A percentile compares a stretch with the other conserved stretches of the same genome.
Conservation (phyloP, 2,113 vertebrate species). For the Gambusia holbrooki region DNA sequence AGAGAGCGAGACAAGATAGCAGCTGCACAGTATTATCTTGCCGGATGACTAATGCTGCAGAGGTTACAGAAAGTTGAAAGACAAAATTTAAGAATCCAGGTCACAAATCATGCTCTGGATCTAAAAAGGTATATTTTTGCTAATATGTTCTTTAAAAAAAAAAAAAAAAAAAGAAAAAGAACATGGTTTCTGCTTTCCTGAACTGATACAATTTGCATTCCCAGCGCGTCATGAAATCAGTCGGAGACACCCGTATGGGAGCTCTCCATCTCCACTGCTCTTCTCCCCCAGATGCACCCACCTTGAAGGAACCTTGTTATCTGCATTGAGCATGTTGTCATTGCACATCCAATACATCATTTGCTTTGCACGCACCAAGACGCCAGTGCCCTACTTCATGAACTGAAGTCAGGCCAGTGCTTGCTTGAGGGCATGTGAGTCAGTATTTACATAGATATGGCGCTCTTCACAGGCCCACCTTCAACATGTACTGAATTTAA, state of each 20-base stretch:
- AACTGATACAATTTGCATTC: slow-evolving; percentile 58
- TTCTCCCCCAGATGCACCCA: slow-evolving; percentile 23
- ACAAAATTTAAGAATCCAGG: background rate
- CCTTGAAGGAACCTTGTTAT: slow-evolving; percentile 59
- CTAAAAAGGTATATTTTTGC: slow-evolving; percentile 4
- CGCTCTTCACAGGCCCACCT: slow-evolving; percentile 40
- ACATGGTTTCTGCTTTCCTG: slow-evolving; percentile 58
- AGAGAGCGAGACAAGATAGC: background rate
- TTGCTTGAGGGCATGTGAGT: slow-evolving; percentile 48
- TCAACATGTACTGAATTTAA: slow-evolving; percentile 19
- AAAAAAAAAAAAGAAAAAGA: background rate
- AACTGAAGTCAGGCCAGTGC: slow-evolving; percentile 49
- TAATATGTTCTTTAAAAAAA: slow-evolving; percentile 14
- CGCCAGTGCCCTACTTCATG: slow-evolving; percentile 55
- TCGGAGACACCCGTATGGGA: slow-evolving; percentile 3
- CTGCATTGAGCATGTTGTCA: slow-evolving; percentile 42
- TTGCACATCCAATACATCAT: slow-evolving; percentile 59
- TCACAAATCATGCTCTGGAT: slow-evolving; percentile 9
- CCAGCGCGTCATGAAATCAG: slow-evolving; percentile 35
- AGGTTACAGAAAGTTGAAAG: background rate
- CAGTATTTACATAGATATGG: slow-evolving; percentile 52
- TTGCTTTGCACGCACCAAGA: slow-evolving; percentile 42
- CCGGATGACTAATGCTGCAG: background rate
- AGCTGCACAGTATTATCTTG: background rate
- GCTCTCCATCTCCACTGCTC: background rate